Base-by-base conservation (phyloP, 2,797 vertebrate species). In the Hoplostethus mediterraneus region DNA sequence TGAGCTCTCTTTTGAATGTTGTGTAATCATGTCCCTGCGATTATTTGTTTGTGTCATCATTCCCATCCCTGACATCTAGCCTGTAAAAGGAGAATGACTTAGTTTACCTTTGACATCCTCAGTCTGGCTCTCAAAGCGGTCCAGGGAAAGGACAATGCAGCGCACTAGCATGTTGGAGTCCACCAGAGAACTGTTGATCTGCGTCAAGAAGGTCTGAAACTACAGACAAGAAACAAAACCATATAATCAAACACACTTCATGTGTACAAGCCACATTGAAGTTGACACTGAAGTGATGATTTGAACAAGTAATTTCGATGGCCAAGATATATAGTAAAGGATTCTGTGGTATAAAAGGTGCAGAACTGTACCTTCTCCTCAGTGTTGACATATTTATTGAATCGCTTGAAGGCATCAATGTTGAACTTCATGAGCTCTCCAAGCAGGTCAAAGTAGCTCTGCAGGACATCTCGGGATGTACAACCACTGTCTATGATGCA, bases 391-490 rank as follows among this genome's bases (percentile, higher is more conserved):
- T 99, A 99, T 90, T 97, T 99, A 94, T 99, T 98, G 92, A 99
- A 99, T 88, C 97, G 96, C 92, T 97, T 98, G 89, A 99, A 99
- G 38, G 98, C 98, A 69, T 99, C 97, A 5, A 98, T 97, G 76
- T 99, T 99, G 91, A 99, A 99, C 91, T 99, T 99, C 98, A 99
- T 99, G 76, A 99, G 95, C 71, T 99, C 98, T 63, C 98, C 98
- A 40, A 99, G 94, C 60, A 99, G 95, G 87, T 99, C 98, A 71
- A 99, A 99, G 90, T 99, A 99, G 92, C 98, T 99, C 94, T 99
- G 98, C 8, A 99, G 95, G 75, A 99, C 97, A 48, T 99, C 98
- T 78, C 97, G 93, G 1, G 98, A 99, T 38, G 97, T 98, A 87
- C 97, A 99, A 78, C 98, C 98, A 0, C 98, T 99, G 83, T 99